Evolutionary conservation across 2,888 invertebrate genomes (phyloP).

Genomic region (Hymenopus coronatus): DNA sequence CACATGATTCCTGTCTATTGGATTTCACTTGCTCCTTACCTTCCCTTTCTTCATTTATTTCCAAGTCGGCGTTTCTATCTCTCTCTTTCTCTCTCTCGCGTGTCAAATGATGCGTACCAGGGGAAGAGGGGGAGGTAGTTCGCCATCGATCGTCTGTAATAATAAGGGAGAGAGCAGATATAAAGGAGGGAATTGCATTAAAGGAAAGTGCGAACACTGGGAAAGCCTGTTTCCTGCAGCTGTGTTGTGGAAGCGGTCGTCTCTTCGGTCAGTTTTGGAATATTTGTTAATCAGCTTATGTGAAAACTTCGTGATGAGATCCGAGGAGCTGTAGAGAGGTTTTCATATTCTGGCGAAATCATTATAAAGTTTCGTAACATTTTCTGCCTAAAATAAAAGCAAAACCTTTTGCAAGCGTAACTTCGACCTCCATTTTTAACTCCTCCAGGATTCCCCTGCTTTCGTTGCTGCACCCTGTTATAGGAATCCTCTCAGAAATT

Average conservation of each 20-base stretch:
- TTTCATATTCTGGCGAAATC: too few relatives aligned
- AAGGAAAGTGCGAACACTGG: background rate
- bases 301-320: background rate
- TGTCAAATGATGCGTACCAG: conserved; percentile 33
- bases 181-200: conserved; percentile 17
- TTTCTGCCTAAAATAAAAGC: too few relatives aligned
- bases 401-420: too few relatives aligned
- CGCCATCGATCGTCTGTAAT: conserved; percentile 12
- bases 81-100: conserved; percentile 20
- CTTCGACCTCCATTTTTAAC: too few relatives aligned
- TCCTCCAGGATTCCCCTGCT: too few relatives aligned
- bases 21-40: conserved; percentile 23
- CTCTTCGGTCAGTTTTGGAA: background rate
- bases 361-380: too few relatives aligned
- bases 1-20: conserved; percentile 30
- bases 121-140: background rate
- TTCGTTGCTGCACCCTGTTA: too few relatives aligned
- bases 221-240: background rate
- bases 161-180: conserved; percentile 14
- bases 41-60: conserved; percentile 27
- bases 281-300: background rate
- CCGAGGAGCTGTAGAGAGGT: too few relatives aligned
- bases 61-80: conserved; percentile 12
- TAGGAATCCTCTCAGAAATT: too few relatives aligned
- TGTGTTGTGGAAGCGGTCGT: background rate